Base-by-base conservation (phyloP, 2,797 vertebrate genomes). In the Trachurus trachurus region DNA sequence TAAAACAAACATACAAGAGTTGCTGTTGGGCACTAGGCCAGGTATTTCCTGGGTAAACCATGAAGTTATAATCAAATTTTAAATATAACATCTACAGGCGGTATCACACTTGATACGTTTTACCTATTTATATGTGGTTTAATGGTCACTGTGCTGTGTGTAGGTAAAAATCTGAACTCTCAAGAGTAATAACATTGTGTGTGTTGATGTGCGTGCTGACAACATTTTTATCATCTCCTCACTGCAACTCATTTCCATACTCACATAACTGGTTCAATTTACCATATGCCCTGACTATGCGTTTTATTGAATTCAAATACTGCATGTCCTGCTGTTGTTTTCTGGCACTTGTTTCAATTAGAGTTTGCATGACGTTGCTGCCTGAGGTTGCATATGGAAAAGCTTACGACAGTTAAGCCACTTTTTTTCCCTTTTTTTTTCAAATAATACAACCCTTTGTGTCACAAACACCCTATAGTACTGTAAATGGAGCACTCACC, bases 401-500 rank as follows among this genome's bases (percentile, higher is more conserved):
- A 64, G n/a, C 66, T 79, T 66, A 61, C 12, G 67, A 59, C 22
- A 77, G 21, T 47, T 47, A 21, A 31, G 29, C 13, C 3, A 31
- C 58, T 16, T 1, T 40, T 34, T 34, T 31, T 31, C n/a, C n/a
- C n/a, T 31, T 34, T 34, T 34, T 44, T 80, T 76, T 54, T 31
- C 49, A 60, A 52, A 71, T 75, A 66, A 61, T 44, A 40, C 47
- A 39, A 39, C 21, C 74, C 60, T 59, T 71, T 68, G 53, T 68
- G 57, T 59, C 65, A 70, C 26, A 68, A 50, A 66, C 7, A 45
- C 9, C 19, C 26, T 40, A 5, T 50, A 67, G 47, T 47, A n/a
- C 31, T 66, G n/a, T 45, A 66, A 74, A 74, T 37, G 7, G 37
- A 42, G 74, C 49, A 78, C 92, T 94, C 85, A 96, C 98, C 96